Evolutionary conservation across 1,140 invertebrate species (phyloP).

Genomic region (Zaprionus lachaisei): DNA sequence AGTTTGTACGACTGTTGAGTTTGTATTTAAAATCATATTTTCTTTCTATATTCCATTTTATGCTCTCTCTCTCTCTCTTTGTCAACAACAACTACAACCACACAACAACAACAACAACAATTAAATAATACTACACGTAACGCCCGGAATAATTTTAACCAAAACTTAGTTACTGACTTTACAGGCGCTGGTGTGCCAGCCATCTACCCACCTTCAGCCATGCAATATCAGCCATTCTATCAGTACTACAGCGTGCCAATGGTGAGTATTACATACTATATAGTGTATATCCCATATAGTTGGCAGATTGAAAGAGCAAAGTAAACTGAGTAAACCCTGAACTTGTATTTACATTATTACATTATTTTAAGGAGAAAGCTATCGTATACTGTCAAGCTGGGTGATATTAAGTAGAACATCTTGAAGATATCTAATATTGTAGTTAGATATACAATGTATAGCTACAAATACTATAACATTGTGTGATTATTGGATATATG

Average conservation of each 20-base stretch:
- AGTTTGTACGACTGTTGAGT: slow-evolving; percentile 40
- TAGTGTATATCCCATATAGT: neutral
- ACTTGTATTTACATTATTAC: neutral
- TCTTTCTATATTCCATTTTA: slow-evolving; percentile 67
- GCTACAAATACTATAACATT: too few species aligned
- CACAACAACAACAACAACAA: slow-evolving; percentile 42
- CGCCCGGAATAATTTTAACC: slow-evolving; percentile 64
- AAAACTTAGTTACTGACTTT: slow-evolving; percentile 82
- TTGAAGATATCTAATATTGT: too few species aligned
- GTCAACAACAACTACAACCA: slow-evolving; percentile 41
- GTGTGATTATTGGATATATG: too few species aligned
- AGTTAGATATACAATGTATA: too few species aligned
- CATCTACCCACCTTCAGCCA: slow-evolving; percentile 84
- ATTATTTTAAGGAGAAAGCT: too few species aligned
- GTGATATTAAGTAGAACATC: too few species aligned
- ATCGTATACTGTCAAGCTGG: too few species aligned
- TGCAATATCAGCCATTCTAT: slow-evolving; percentile 85
- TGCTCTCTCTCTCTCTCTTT: slow-evolving; percentile 57
- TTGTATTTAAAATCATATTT: slow-evolving; percentile 59
- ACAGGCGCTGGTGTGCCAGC: slow-evolving; percentile 84
- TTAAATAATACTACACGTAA: slow-evolving; percentile 36
- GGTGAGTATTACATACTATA: slow-evolving; percentile 60
- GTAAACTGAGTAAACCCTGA: neutral
- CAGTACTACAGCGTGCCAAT: slow-evolving; percentile 85
- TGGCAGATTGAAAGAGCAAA: neutral